These are phyloP conservation scores for Chrysochloris asiatica DNA, from an alignment of 2,113 vertebrate species.

Conservation along the genomic window DNA sequence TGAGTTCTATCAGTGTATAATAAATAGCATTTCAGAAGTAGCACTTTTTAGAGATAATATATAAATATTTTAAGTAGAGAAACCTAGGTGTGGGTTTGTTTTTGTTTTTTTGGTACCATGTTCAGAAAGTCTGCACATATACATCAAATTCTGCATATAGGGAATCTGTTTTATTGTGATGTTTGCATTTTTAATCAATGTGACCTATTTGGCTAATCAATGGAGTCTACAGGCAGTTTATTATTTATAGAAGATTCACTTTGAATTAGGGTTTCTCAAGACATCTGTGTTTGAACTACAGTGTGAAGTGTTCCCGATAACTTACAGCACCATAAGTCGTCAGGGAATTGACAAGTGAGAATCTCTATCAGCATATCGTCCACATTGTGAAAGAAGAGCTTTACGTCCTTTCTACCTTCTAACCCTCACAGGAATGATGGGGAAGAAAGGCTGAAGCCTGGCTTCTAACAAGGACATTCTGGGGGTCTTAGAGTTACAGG, in stretches of 20 bases:
- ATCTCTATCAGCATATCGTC: slow-evolving; percentile 40
- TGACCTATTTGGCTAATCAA: slow-evolving; percentile 84
- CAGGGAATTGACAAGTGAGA: slow-evolving; percentile 73
- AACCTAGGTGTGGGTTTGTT: slow-evolving; percentile 82
- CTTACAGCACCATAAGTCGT: slow-evolving; percentile 65
- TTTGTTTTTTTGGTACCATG: slow-evolving; percentile 67
- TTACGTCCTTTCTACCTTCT: no score
- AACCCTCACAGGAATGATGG: no score
- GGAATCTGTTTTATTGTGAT: slow-evolving; percentile 84
- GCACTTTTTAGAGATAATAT: slow-evolving; percentile 81
- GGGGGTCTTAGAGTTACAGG: no score
- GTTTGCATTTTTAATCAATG: slow-evolving; percentile 84
- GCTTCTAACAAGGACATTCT: no score
- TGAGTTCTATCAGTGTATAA: slow-evolving; percentile 79
- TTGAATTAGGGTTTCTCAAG: slow-evolving; percentile 81
- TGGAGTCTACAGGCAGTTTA: slow-evolving; percentile 87
- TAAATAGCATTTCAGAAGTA: slow-evolving; percentile 83
- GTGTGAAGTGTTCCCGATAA: slow-evolving; percentile 64
- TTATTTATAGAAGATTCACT: slow-evolving; percentile 88
- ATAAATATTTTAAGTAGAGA: slow-evolving; percentile 87
- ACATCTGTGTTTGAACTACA: slow-evolving; percentile 71
- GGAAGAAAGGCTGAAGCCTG: no score
- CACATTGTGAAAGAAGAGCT: no score
- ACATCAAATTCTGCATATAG: slow-evolving; percentile 83
- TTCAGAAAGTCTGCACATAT: slow-evolving; percentile 86